Percentiles rank a stretch among this genome's conserved stretches.
These are phyloP conservation scores for Sardina pilchardus DNA, from an alignment of 2,113 vertebrate genomes.

Conservation along the genomic window DNA sequence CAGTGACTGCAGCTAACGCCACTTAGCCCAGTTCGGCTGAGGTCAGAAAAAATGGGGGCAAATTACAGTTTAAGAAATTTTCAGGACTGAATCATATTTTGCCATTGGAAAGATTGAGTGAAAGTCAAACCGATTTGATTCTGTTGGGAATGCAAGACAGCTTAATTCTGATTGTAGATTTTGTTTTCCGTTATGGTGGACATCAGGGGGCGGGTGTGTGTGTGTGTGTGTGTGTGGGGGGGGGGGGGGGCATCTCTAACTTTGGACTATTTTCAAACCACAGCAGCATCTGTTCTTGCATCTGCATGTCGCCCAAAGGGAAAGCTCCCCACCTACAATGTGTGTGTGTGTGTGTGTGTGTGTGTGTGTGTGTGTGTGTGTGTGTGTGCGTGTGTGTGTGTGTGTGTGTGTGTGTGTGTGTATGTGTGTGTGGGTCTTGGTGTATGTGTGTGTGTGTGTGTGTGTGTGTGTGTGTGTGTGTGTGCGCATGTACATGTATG, in stretches of 20 bases:
- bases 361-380: neutral
- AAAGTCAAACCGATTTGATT: neutral
- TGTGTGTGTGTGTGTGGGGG: too few relatives aligned
- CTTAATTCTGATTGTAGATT: too few relatives aligned
- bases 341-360: conserved; percentile 2
- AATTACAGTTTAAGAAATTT: conserved; percentile 4
- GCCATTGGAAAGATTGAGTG: neutral
- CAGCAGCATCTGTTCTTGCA: conserved; percentile 26
- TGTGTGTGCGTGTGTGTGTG: too few relatives aligned
- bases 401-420: too few relatives aligned
- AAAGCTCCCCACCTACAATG: neutral
- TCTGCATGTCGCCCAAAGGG: conserved; percentile 27
- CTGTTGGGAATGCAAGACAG: neutral
- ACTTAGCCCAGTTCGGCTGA: neutral
- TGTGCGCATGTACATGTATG: neutral
- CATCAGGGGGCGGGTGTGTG: too few relatives aligned
- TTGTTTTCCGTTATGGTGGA: too few relatives aligned
- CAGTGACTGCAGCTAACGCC: neutral
- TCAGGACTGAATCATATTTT: neutral
- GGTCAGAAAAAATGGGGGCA: neutral
- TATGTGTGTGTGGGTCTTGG: too few relatives aligned
- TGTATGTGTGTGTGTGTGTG: too few relatives aligned
- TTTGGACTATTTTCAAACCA: conserved; percentile 36
- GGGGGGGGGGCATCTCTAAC: neutral
- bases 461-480: neutral